phyloP scores from a whole-genome alignment of 2,797 vertebrate species.

The Acrossocheilus fasciatus region DNA sequence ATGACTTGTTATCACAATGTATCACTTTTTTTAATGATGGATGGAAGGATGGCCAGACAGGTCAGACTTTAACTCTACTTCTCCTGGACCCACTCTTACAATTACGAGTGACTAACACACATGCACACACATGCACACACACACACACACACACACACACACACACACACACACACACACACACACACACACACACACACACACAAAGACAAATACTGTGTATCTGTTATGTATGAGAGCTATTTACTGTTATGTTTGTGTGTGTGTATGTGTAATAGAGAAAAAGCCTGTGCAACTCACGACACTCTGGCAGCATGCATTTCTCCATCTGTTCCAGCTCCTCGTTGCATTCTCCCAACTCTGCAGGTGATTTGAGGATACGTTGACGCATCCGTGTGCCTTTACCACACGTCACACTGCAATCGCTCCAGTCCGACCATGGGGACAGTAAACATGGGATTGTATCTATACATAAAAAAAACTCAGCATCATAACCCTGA shows the following conservation, averaged over 20 bases:
- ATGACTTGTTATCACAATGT: neutral
- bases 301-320: conserved; percentile 98
- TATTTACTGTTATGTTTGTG: neutral
- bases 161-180: neutral
- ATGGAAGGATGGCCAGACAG: neutral
- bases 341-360: conserved; percentile 95
- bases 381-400: conserved; percentile 89
- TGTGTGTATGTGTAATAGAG: conserved; percentile 26
- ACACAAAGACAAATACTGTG: neutral
- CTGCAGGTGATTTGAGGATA: conserved; percentile 92
- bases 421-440: conserved; percentile 99
- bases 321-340: conserved; percentile 98
- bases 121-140: too few relatives aligned
- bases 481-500: neutral
- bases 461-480: conserved; percentile 81
- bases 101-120: neutral
- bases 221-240: neutral
- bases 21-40: neutral
- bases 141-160: too few relatives aligned
- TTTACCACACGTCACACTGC: conserved; percentile 96
- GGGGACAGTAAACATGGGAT: conserved; percentile 95
- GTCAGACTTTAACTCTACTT: neutral
- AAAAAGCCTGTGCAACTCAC: conserved; percentile 78
- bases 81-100: neutral
- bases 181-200: too few relatives aligned